Evolutionary conservation across 2,888 invertebrate genomes (phyloP).

Genomic region (Standfussiana lucernea): DNA sequence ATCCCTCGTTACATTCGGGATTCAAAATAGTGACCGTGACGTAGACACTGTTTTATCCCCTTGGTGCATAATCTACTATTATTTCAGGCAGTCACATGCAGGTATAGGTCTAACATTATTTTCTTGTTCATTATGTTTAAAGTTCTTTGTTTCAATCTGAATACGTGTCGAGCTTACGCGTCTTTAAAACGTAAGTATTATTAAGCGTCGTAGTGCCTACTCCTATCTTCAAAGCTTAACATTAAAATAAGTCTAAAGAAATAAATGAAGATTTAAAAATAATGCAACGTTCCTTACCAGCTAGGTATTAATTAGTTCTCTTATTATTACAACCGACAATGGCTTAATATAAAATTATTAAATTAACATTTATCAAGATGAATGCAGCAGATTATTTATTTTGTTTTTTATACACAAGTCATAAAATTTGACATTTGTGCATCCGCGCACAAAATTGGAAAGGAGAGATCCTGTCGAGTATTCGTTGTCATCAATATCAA

Average conservation of each 20-base stretch:
- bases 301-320: background rate
- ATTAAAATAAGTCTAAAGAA: background rate
- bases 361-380: slow-evolving; percentile 13
- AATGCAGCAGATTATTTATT: background rate
- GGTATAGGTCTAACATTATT: background rate
- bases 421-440: slow-evolving; percentile 51
- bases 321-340: background rate
- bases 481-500: slow-evolving; percentile 31
- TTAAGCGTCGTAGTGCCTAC: background rate
- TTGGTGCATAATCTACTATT: too few species aligned
- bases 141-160: background rate
- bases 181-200: background rate
- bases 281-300: too few species aligned
- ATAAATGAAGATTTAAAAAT: background rate
- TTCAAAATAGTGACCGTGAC: too few species aligned
- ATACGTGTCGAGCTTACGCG: background rate
- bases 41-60: too few species aligned
- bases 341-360: background rate
- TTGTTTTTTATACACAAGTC: slow-evolving; percentile 7
- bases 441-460: slow-evolving; percentile 23
- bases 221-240: background rate
- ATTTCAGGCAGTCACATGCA: background rate
- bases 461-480: slow-evolving; percentile 12
- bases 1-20: too few species aligned
- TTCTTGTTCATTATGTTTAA: background rate